A percentile compares a stretch with the other conserved stretches of the same genome.
Conservation (phyloP, 1,140 invertebrate species). For the Megathymus violae region DNA sequence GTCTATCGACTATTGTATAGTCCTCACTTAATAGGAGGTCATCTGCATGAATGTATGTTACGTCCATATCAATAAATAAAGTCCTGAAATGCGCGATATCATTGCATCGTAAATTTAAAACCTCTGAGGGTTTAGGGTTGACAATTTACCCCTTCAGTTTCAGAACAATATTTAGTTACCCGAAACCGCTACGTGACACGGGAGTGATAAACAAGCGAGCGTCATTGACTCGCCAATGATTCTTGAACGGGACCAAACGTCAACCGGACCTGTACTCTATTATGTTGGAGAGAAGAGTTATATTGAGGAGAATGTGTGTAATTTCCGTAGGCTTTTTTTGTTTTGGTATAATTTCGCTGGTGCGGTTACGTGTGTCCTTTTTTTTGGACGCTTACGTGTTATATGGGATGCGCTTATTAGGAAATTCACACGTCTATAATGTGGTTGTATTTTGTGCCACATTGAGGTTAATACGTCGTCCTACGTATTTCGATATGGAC, state of each 20-base stretch:
- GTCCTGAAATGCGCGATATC: not conserved
- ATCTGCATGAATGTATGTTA: too few relatives aligned
- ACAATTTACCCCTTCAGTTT: constrained; percentile 3
- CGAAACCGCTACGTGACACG: constrained; percentile 25
- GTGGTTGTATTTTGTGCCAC: not conserved
- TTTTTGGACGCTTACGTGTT: constrained; percentile 18
- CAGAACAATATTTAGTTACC: constrained; percentile 28
- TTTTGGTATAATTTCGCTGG: constrained; percentile 19
- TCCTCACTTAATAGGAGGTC: too few relatives aligned
- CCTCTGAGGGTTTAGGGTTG: constrained; percentile 5
- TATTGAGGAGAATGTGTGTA: not conserved
- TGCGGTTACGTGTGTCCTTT: constrained; percentile 21
- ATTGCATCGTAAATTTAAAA: not conserved
- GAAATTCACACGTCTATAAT: constrained; percentile 14
- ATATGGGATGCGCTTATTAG: constrained; percentile 24
- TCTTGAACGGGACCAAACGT: constrained; percentile 9
- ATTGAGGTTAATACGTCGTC: not conserved
- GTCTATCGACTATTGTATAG: too few relatives aligned
- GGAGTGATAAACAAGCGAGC: constrained; percentile 31
- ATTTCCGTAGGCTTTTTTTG: constrained; percentile 11
- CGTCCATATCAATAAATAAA: too few relatives aligned
- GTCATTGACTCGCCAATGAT: constrained; percentile 30
- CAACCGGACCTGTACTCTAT: not conserved
- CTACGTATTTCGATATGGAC: not conserved
- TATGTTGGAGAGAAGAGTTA: not conserved